phyloP scores from a whole-genome alignment of 2,888 invertebrate genomes.

The Hydrotaea diabolus region DNA sequence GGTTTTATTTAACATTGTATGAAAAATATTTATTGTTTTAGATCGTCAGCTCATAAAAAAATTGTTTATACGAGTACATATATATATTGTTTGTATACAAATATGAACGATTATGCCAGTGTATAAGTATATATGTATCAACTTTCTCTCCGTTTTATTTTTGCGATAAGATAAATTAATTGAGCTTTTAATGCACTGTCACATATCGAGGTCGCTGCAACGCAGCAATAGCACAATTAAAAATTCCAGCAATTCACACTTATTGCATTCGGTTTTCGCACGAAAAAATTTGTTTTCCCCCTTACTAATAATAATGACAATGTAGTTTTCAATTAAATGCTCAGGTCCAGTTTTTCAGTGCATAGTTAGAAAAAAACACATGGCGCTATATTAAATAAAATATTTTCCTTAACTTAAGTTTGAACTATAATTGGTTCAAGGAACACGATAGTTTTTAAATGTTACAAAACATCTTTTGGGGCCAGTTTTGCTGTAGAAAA shows the following conservation, averaged over 20 bases:
- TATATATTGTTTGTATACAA: neutral
- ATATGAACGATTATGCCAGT: too few relatives aligned
- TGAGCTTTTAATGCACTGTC: neutral
- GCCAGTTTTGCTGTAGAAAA: too few relatives aligned
- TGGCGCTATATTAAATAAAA: too few relatives aligned
- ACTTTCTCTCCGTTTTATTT: neutral
- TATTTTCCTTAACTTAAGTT: too few relatives aligned
- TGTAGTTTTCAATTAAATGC: neutral
- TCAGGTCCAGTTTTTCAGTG: neutral
- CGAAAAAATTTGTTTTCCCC: neutral
- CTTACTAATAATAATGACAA: neutral
- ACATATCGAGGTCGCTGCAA: neutral
- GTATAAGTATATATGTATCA: too few relatives aligned
- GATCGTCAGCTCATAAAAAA: too few relatives aligned
- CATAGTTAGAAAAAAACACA: too few relatives aligned
- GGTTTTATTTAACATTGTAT: neutral
- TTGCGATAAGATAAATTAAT: neutral
- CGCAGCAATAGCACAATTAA: too few relatives aligned
- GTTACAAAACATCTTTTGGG: too few relatives aligned
- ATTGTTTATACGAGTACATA: too few relatives aligned
- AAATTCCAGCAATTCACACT: neutral
- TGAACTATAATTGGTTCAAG: too few relatives aligned
- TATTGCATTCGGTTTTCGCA: neutral
- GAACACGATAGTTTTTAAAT: too few relatives aligned
- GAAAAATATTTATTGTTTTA: constrained; percentile 3